Conservation (phyloP, 2,797 vertebrate species). For the Lophotriccus pileatus region DNA sequence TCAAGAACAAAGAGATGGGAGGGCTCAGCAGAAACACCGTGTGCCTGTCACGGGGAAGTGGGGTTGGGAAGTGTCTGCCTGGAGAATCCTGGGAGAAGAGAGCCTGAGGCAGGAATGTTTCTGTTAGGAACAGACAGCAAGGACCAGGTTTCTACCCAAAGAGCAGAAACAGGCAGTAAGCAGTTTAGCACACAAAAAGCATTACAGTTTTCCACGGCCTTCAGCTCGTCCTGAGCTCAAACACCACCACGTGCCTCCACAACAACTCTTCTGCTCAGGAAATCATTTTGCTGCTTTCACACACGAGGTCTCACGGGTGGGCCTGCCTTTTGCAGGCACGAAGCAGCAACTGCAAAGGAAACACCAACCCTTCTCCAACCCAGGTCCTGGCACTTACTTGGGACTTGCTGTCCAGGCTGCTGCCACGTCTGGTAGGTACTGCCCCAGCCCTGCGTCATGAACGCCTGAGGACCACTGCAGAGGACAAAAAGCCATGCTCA, state of each 20-base stretch:
- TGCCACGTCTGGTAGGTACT: conserved; percentile 97
- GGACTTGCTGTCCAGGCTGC: conserved; percentile 92
- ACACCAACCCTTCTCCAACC: not conserved
- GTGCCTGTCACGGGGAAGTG: not conserved
- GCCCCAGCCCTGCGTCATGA: conserved; percentile 95
- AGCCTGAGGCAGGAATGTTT: not conserved
- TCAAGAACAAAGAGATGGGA: not conserved
- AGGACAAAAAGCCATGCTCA: conserved; percentile 15
- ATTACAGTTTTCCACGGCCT: accelerated
- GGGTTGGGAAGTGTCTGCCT: not conserved
- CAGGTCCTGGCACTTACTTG: conserved; percentile 81
- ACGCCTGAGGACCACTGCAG: conserved; percentile 89
- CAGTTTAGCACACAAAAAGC: not conserved
- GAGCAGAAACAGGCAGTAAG: not conserved
- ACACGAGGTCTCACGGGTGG: not conserved
- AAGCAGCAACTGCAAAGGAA: not conserved
- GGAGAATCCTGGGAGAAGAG: not conserved
- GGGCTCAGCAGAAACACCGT: not conserved
- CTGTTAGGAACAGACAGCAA: not conserved
- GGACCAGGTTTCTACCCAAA: not conserved
- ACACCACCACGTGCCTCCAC: not conserved
- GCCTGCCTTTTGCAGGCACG: not conserved
- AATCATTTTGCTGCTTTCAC: not conserved
- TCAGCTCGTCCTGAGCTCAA: not conserved
- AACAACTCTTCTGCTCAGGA: not conserved